Conservation (phyloP, 30 jellyfish, hydroid and myxozoan species). For the Aurelia sp. region DNA sequence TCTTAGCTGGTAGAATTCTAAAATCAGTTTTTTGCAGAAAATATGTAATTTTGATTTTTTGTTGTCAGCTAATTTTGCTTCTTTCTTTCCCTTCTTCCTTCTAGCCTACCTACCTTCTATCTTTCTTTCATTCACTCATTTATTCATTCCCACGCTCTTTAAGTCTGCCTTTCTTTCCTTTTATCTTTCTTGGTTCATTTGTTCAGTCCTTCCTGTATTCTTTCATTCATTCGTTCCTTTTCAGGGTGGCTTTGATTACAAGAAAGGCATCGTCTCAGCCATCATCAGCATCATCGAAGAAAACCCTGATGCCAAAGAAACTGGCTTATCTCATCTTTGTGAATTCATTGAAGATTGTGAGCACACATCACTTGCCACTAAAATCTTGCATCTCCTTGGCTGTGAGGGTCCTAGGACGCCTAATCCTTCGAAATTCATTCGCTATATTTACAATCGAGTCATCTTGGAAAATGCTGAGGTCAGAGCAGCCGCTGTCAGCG, state of each 20-base stretch:
- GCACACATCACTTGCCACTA: constrained; percentile 89
- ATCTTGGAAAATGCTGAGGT: constrained; percentile 98
- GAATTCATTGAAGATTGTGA: constrained; percentile 99
- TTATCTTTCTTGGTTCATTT: no score
- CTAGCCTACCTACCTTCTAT: no score
- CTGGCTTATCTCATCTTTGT: constrained; percentile 94
- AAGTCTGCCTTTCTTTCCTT: no score
- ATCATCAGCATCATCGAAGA: constrained; percentile 95
- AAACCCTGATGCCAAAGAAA: constrained; percentile 96
- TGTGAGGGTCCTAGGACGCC: constrained; percentile 93
- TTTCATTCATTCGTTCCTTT: no score
- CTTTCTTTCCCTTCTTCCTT: no score
- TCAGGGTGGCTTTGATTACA: constrained; percentile 99
- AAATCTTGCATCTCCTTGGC: constrained; percentile 88
- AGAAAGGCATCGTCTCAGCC: constrained; percentile 92
- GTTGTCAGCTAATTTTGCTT: no score
- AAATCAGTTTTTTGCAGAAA: no score
- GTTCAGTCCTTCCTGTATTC: no score
- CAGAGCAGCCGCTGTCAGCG: constrained; percentile 99
- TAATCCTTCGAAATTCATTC: constrained; percentile 95
- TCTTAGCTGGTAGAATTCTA: no score
- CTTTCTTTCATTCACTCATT: no score
- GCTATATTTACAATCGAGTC: constrained; percentile 95
- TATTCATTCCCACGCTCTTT: no score
- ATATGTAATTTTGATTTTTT: no score